phyloP scores from a whole-genome alignment of 1,140 invertebrate species.

The Pseudomyrmex concolor region DNA sequence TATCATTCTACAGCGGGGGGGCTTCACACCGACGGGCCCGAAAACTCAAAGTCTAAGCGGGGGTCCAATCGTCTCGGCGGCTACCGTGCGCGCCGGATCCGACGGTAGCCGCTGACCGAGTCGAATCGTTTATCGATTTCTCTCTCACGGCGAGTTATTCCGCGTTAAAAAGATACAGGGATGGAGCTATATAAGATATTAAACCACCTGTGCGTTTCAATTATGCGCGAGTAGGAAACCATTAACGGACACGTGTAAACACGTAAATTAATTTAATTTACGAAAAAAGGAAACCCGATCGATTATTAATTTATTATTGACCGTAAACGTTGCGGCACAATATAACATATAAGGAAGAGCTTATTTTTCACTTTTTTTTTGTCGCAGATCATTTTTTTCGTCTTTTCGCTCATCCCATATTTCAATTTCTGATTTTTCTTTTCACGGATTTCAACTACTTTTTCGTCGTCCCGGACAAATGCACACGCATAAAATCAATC shows the following conservation, averaged over 20 bases:
- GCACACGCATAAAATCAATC: conserved; percentile 26
- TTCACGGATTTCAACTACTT: conserved; percentile 8
- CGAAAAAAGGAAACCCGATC: not conserved
- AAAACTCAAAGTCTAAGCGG: conserved; percentile 71
- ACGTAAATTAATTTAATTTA: too few species aligned
- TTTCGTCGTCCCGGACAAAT: not conserved
- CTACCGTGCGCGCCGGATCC: conserved; percentile 73
- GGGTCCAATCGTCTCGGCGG: conserved; percentile 73
- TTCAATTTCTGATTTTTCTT: not conserved
- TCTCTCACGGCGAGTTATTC: conserved; percentile 31
- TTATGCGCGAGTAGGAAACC: conserved; percentile 8
- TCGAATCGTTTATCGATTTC: conserved; percentile 64
- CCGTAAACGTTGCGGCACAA: conserved; percentile 1
- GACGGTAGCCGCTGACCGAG: conserved; percentile 52
- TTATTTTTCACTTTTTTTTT: conserved; percentile 15
- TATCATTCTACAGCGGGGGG: conserved; percentile 77
- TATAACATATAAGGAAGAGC: not conserved
- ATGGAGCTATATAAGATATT: not conserved
- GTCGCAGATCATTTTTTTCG: not conserved
- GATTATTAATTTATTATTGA: not conserved
- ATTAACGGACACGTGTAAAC: not conserved
- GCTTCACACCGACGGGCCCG: conserved; percentile 73
- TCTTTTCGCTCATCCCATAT: not conserved
- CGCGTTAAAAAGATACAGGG: conserved; percentile 41
- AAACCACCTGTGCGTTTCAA: not conserved